These are phyloP conservation scores for Molossus alvarezi DNA, from an alignment of 2,797 vertebrate genomes.

Conservation along the genomic window DNA sequence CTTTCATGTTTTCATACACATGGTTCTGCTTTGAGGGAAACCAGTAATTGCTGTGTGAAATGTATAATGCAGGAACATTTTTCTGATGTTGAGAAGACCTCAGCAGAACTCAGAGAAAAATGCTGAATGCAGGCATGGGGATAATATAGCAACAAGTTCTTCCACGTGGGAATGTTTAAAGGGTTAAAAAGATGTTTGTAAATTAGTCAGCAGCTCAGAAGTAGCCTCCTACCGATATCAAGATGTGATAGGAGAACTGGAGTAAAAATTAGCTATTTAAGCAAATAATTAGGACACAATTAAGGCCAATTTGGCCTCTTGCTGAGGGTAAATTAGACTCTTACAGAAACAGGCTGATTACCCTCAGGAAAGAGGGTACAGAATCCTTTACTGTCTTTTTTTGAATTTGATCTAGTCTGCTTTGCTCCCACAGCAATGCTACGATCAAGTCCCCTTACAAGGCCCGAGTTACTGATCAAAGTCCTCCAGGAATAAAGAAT, in stretches of 20 bases:
- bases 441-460: background rate
- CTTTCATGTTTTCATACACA: slow-evolving; percentile 69
- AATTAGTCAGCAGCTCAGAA: slow-evolving; percentile 47
- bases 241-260: slow-evolving; percentile 60
- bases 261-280: slow-evolving; percentile 82
- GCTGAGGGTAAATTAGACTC: slow-evolving; percentile 84
- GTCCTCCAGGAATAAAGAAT: background rate
- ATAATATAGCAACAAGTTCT: background rate
- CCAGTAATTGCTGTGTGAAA: background rate
- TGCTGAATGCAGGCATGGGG: background rate
- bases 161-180: background rate
- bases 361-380: slow-evolving; percentile 77
- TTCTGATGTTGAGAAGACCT: slow-evolving; percentile 4
- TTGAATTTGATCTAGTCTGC: slow-evolving; percentile 64
- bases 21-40: slow-evolving; percentile 46
- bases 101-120: background rate
- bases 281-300: slow-evolving; percentile 85
- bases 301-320: slow-evolving; percentile 85
- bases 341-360: slow-evolving; percentile 73
- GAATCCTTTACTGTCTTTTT: slow-evolving; percentile 50
- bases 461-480: slow-evolving; percentile 16
- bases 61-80: slow-evolving; percentile 7
- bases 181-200: slow-evolving; percentile 72
- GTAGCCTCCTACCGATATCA: slow-evolving; percentile 57
- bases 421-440: slow-evolving; percentile 63